Evolutionary conservation across 2,113 vertebrate species (phyloP), one percentile per base, ranked within the genome.

Genomic region (Peromyscus leucopus): DNA sequence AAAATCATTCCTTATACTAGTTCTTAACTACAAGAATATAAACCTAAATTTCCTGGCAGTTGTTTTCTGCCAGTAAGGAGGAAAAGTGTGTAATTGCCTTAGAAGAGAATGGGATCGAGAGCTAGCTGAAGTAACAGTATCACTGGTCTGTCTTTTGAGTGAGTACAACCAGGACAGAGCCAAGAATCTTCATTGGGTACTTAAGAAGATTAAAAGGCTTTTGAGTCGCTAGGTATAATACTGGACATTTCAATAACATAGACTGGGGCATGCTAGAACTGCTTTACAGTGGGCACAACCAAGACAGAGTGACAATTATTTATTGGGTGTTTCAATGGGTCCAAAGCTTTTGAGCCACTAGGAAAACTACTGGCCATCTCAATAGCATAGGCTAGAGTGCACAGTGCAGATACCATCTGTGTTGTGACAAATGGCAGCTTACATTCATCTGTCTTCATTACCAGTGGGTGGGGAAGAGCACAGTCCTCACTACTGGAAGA

Each of bases 401-500:
- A 75, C 21, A 46, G 22, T 61, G 51, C 57, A 95, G 21, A 95
- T 93, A 92, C 74, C 80, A 82, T 85, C 79, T 95, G 95, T 97
- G 96, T 96, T 96, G 92, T 95, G 92, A 97, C 85, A 96, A 93
- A 90, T 78, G 89, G 85, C 65, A 97, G 51, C 83, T 97, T 96
- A 33, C 36, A 75, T 90, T 92, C 36, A 21, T 94, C 28, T 86
- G 74, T 72, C n/a, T 10, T 28, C 59, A 90, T 48, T 88, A 63
- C 48, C 76, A 9, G 16, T 87, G 48, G 55, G n/a, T 90, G 89
- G 42, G 10, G 21, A 84, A 75, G 12, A 89, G 71, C 74, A 55
- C 21, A 2, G 5, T 87, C 16, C 4, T 59, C 22, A 93, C 15
- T n/a, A 88, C 46, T 15, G 22, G 46, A 90, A 95, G 72, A 88